Evolutionary conservation across 2,888 invertebrate species (phyloP), one percentile per base, ranked within the genome.

Genomic region (Hoplodrina blanda): DNA sequence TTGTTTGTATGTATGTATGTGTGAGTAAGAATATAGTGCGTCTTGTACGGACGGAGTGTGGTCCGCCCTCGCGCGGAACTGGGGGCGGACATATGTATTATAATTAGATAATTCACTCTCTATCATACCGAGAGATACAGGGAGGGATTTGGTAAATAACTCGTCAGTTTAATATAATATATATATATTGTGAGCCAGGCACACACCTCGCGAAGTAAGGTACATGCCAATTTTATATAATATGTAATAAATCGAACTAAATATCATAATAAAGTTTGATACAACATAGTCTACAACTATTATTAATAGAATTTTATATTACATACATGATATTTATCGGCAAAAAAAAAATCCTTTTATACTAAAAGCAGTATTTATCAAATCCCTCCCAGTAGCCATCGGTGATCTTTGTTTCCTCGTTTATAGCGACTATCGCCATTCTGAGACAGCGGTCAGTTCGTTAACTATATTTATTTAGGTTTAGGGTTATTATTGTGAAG

Each of bases 381-480:
- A 75, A 76, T 78, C 81, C 80, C 75, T 82, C 63, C 65, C 63
- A 61, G 72, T 59, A 56, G 30, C 63, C 46, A 52, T 73, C 73
- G 76, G 77, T 83, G 65, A 69, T 57, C 57, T 72, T 75, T 76
- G 76, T 80, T 84, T 84, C 72, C 76, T 84, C 78, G 84, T 85
- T 77, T 67, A 54, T 69, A 73, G 80, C 82, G 85, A 78, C 52
- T 62, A 62, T 62, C 78, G 80, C 73, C 68, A 75, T 69, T 69
- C 73, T 76, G 65, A 81, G 60, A 78, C 68, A 66, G 79, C 75
- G 79, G 73, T 78, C 61, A 69, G 69, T 59, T 81, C 78, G 83
- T 81, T 74, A 59, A 72, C 72, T 73, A 81, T 86, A 85, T 86
- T 86, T 86, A 86, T 86, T 86, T 87, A 87, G 84, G 70, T 75